Conservation (phyloP, 2,113 vertebrate genomes). For the Tachuris rubrigastra region DNA sequence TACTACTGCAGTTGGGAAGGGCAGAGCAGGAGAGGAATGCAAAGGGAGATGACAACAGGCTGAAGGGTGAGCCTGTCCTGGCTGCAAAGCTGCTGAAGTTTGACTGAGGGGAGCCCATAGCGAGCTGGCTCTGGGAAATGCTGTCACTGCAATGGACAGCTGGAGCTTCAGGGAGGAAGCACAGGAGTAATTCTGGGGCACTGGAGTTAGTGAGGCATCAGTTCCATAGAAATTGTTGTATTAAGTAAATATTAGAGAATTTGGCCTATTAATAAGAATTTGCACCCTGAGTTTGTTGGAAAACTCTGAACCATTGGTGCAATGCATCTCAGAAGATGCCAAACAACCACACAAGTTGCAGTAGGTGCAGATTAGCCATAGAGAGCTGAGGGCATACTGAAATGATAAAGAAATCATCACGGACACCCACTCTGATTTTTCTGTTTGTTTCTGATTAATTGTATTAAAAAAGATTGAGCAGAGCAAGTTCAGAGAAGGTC, state of each 20-base stretch:
- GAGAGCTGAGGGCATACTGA: not conserved
- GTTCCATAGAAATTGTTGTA: not conserved
- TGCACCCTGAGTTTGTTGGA: not conserved
- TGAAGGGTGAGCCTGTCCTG: not conserved
- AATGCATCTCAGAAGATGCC: not conserved
- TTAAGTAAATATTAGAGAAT: not conserved
- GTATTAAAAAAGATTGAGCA: not conserved
- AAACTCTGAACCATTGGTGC: not conserved
- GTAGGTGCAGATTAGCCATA: not conserved
- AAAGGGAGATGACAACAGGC: not conserved
- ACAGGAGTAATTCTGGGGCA: not conserved
- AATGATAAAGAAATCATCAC: not conserved
- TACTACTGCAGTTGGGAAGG: not conserved
- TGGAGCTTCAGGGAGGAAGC: not conserved
- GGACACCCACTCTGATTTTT: not conserved
- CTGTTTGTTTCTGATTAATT: not conserved
- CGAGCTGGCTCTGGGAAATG: not conserved
- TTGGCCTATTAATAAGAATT: not conserved
- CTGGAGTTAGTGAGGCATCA: not conserved
- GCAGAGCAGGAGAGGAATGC: not conserved
- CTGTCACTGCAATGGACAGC: not conserved
- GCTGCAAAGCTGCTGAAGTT: not conserved
- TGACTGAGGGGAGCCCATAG: accelerated
- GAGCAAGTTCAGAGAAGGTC: not conserved
- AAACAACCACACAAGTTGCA: not conserved